These are phyloP conservation scores for Drosophila melanocephala DNA, from an alignment of 2,888 invertebrate genomes.

Conservation along the genomic window DNA sequence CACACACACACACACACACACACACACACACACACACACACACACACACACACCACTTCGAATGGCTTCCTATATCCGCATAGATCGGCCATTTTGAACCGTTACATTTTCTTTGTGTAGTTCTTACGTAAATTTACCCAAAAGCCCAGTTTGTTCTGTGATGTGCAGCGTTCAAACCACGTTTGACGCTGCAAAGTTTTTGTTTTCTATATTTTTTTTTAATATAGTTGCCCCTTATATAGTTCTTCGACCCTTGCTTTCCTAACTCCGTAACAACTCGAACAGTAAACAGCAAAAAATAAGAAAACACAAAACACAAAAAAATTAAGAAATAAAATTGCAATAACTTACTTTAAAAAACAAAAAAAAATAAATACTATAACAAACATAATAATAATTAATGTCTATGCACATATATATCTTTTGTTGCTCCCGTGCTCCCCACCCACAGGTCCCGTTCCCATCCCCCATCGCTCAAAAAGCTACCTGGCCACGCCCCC, in stretches of 20 bases:
- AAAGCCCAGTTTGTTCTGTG: conserved; percentile 83
- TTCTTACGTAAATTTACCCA: conserved; percentile 44
- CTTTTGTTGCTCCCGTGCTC: conserved; percentile 1
- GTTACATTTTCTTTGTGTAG: conserved; percentile 39
- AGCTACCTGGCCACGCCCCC: conserved; percentile 16
- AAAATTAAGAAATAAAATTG: conserved; percentile 44
- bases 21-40: conserved; percentile 6
- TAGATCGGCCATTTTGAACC: conserved; percentile 21
- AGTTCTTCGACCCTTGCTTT: conserved; percentile 25
- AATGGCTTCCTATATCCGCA: conserved; percentile 21
- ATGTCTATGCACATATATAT: conserved; percentile 3
- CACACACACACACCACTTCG: too few relatives aligned
- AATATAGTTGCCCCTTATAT: conserved; percentile 18
- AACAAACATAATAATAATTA: conserved; percentile 13
- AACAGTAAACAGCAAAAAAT: conserved; percentile 28
- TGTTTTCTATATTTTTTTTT: conserved; percentile 39
- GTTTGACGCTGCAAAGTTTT: conserved; percentile 67
- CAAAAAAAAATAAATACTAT: neutral
- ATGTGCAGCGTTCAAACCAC: conserved; percentile 66
- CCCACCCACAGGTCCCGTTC: neutral
- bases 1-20: conserved; percentile 13
- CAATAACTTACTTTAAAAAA: conserved; percentile 40
- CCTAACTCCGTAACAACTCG: conserved; percentile 41
- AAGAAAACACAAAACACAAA: neutral
- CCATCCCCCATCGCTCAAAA: conserved; percentile 11